A percentile compares a stretch with the other conserved stretches of the same genome.
Evolutionary conservation across 2,888 invertebrate species (phyloP).

Genomic region (Tortricodes alternella): DNA sequence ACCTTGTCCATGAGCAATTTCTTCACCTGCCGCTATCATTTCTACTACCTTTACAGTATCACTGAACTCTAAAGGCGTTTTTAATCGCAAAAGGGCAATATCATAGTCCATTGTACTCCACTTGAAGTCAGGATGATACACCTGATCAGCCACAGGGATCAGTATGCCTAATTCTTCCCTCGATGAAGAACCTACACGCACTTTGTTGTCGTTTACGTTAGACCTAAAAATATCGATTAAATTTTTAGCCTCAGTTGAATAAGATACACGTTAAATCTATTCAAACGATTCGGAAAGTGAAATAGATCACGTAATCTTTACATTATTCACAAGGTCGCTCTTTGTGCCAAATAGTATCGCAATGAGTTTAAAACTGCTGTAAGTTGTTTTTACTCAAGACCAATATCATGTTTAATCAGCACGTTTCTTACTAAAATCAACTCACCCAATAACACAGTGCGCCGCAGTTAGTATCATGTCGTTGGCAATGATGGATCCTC

Average conservation of each 20-base stretch:
- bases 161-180: constrained; percentile 73
- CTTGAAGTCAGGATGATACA: constrained; percentile 78
- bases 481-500: constrained; percentile 77
- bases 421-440: neutral
- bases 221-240: constrained; percentile 48
- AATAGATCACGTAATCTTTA: no score
- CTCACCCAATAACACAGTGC: constrained; percentile 79
- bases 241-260: neutral
- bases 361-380: no score
- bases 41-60: constrained; percentile 65
- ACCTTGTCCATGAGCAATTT: constrained; percentile 59
- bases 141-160: constrained; percentile 69
- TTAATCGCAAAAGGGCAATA: constrained; percentile 80
- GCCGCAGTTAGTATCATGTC: constrained; percentile 83
- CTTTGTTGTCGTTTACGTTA: constrained; percentile 46
- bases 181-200: constrained; percentile 82
- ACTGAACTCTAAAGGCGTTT: constrained; percentile 70
- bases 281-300: no score
- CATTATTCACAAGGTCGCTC: no score
- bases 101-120: constrained; percentile 81
- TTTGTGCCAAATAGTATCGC: no score
- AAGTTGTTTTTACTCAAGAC: no score
- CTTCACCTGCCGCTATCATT: constrained; percentile 61
- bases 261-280: neutral
- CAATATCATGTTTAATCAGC: no score